Evolutionary conservation across 1,140 invertebrate genomes (phyloP).

Genomic region (Triops longicaudatus): DNA sequence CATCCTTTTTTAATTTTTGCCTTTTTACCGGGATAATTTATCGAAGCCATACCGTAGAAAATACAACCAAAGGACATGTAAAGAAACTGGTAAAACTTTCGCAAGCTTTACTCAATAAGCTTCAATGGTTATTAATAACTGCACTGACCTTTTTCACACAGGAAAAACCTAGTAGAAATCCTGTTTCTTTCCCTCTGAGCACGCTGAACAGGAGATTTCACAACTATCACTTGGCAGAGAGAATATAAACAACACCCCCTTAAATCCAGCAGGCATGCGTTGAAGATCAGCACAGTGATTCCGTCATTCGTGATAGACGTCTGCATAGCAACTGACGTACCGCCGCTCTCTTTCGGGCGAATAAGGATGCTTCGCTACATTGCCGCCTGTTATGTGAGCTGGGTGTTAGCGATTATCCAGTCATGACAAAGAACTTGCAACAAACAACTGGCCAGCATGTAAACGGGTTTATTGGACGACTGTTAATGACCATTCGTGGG

Average conservation of each 20-base stretch:
- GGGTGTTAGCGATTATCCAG: neutral
- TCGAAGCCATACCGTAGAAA: no score
- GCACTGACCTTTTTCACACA: no score
- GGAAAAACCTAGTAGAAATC: neutral
- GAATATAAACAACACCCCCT: neutral
- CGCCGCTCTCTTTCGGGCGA: neutral
- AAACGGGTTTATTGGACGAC: no score
- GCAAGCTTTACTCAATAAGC: no score
- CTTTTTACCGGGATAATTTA: no score
- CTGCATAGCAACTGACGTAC: neutral
- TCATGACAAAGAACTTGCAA: neutral
- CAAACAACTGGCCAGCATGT: no score
- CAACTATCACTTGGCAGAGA: neutral
- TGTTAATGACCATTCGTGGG: no score
- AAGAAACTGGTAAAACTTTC: no score
- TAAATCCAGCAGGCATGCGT: neutral
- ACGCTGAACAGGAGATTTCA: neutral
- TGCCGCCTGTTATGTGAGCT: neutral
- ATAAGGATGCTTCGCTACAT: neutral
- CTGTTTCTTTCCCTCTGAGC: neutral
- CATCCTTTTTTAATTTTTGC: no score
- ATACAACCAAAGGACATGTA: no score
- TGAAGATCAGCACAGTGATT: neutral
- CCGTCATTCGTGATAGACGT: neutral
- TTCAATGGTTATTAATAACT: no score